Percentiles rank a stretch among this genome's conserved stretches.
These are phyloP conservation scores for Lethenteron camtschaticum DNA, from an alignment of 2,113 vertebrate species.

Conservation along the genomic window DNA sequence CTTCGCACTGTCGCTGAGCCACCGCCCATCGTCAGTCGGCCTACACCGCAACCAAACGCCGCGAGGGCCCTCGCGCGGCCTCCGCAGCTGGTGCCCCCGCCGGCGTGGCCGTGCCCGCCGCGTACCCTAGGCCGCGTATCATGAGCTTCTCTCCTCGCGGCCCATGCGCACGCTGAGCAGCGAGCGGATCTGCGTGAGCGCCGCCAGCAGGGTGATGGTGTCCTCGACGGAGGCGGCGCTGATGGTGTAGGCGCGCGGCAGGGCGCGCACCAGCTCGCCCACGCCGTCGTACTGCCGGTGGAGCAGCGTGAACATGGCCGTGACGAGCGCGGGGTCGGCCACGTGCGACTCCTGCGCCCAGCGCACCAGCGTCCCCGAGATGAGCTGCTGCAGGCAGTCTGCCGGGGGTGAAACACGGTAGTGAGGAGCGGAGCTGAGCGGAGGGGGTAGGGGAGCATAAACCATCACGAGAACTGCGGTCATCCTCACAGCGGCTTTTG, in stretches of 20 bases:
- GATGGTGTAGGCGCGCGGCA: constrained; percentile 88
- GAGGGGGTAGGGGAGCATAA: too few species aligned
- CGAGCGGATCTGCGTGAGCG: constrained; percentile 76
- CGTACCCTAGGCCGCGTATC: constrained; percentile 75
- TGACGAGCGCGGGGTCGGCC: constrained; percentile 70
- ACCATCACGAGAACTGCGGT: too few species aligned
- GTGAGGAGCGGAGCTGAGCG: too few species aligned
- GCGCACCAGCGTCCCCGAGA: constrained; percentile 81
- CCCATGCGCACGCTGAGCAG: constrained; percentile 87
- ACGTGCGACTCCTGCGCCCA: constrained; percentile 91
- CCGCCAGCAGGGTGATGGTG: constrained; percentile 67
- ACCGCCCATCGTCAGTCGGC: too few species aligned
- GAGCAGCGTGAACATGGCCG: constrained; percentile 77
- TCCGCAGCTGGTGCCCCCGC: too few species aligned
- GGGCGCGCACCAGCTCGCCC: constrained; percentile 55
- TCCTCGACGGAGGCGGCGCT: constrained; percentile 77
- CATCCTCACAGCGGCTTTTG: too few species aligned
- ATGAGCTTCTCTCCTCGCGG: constrained; percentile 83
- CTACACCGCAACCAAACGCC: too few species aligned
- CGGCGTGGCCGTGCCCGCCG: background rate
- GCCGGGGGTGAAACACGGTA: too few species aligned
- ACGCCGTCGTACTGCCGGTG: constrained; percentile 84
- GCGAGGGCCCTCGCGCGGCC: too few species aligned
- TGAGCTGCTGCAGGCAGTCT: constrained; percentile 60
- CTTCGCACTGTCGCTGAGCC: too few species aligned